A percentile compares a stretch with the other conserved stretches of the same genome.
phyloP scores from a whole-genome alignment of 2,888 invertebrate genomes.

The Ferrisia virgata region DNA sequence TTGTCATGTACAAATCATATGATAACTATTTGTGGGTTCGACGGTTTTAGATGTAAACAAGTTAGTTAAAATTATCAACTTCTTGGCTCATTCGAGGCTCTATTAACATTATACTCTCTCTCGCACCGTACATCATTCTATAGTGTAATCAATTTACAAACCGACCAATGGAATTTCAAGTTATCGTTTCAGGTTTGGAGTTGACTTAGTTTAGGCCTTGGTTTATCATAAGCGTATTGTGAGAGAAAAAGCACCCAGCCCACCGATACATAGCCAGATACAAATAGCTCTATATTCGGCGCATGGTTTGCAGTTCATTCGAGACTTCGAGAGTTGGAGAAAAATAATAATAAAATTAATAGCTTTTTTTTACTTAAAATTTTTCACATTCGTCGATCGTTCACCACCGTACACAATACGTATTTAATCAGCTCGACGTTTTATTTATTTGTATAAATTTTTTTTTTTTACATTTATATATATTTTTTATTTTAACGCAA shows the following conservation, averaged over 20 bases:
- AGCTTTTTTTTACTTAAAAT: conserved; percentile 9
- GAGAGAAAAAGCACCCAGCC: no score
- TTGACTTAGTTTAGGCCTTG: background rate
- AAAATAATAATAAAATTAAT: conserved; percentile 5
- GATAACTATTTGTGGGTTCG: conserved; percentile 9
- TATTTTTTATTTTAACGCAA: background rate
- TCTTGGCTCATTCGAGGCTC: background rate
- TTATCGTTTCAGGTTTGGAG: background rate
- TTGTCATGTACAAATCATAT: background rate
- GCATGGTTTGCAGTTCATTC: background rate
- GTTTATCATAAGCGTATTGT: no score
- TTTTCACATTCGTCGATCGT: conserved; percentile 19
- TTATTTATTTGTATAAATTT: background rate
- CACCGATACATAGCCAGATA: no score
- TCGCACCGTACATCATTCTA: background rate
- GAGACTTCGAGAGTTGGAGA: background rate
- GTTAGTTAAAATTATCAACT: background rate
- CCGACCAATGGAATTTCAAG: background rate
- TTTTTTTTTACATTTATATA: no score
- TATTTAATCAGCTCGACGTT: conserved; percentile 11
- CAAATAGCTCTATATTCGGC: no score
- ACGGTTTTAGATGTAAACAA: background rate
- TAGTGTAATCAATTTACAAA: background rate
- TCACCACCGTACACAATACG: background rate
- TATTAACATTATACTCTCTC: background rate